phyloP scores from a whole-genome alignment of 1,140 invertebrate species.

The Latrodectus geometricus region DNA sequence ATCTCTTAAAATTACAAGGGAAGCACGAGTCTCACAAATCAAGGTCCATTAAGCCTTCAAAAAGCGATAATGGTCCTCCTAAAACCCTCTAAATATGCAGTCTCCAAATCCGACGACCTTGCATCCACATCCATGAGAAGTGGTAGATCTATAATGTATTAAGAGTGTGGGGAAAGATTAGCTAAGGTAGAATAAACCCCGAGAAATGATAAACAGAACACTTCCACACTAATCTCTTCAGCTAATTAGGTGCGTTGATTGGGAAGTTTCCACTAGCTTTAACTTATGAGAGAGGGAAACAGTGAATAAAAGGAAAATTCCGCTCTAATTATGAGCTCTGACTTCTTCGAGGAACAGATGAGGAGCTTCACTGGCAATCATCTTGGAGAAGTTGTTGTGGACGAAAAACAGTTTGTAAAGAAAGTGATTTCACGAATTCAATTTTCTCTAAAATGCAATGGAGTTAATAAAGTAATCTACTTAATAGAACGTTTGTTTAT shows the following conservation, averaged over 20 bases:
- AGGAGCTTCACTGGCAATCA: no score
- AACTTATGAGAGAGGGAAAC: slow-evolving; percentile 20
- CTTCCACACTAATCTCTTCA: slow-evolving; percentile 48
- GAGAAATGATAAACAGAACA: slow-evolving; percentile 46
- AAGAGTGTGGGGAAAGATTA: slow-evolving; percentile 31
- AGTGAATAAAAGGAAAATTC: slow-evolving; percentile 27
- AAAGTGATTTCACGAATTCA: no score
- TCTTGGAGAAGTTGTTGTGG: no score
- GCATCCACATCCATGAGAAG: slow-evolving; percentile 19
- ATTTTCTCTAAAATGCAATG: no score
- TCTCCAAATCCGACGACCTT: slow-evolving; percentile 23
- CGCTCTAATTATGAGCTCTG: slow-evolving; percentile 38
- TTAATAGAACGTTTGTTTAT: no score
- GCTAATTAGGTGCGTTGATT: slow-evolving; percentile 56
- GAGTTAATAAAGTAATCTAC: no score
- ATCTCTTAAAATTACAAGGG: no score
- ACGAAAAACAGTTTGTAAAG: no score
- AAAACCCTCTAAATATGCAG: slow-evolving; percentile 42
- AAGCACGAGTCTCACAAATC: slow-evolving; percentile 31
- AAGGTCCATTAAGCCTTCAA: slow-evolving; percentile 52
- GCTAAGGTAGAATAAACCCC: slow-evolving; percentile 36
- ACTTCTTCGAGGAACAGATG: not conserved
- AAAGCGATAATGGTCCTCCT: slow-evolving; percentile 50
- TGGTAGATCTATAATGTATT: slow-evolving; percentile 39
- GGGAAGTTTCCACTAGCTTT: slow-evolving; percentile 53